A percentile compares a stretch with the other conserved stretches of the same genome.
These are phyloP conservation scores for Monopis laevigella DNA, from an alignment of 2,888 invertebrate genomes.

Conservation along the genomic window DNA sequence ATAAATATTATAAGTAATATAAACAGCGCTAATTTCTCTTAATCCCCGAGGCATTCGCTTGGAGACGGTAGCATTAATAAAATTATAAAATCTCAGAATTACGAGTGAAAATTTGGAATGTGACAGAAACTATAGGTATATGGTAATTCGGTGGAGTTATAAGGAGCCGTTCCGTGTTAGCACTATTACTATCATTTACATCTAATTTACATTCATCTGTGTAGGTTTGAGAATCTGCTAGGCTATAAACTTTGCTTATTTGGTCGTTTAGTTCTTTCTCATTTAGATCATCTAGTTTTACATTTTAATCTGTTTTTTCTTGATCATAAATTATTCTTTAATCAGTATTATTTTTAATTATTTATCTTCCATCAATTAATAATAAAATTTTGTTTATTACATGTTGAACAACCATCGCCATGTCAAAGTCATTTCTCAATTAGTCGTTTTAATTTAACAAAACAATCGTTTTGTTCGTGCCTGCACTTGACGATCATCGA, in stretches of 20 bases:
- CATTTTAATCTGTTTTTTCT: too few relatives aligned
- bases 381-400: too few relatives aligned
- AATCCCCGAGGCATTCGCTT: slow-evolving; percentile 26
- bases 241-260: too few relatives aligned
- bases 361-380: too few relatives aligned
- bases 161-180: slow-evolving; percentile 3
- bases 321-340: too few relatives aligned
- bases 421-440: not conserved
- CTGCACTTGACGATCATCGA: slow-evolving; percentile 5
- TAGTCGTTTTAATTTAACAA: slow-evolving; percentile 6
- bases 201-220: slow-evolving; percentile 36
- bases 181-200: slow-evolving; percentile 32
- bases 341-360: too few relatives aligned
- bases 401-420: too few relatives aligned
- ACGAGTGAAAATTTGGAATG: slow-evolving; percentile 41
- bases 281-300: too few relatives aligned
- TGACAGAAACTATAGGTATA: slow-evolving; percentile 41
- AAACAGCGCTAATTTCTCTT: slow-evolving; percentile 40
- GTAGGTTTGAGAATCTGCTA: too few relatives aligned
- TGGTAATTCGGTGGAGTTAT: slow-evolving; percentile 7
- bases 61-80: slow-evolving; percentile 20
- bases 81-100: slow-evolving; percentile 23
- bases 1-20: slow-evolving; percentile 30
- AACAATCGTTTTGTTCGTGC: slow-evolving; percentile 5
- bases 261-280: too few relatives aligned